Conservation (phyloP, 2,113 vertebrate genomes). For the Pardalotus punctatus region DNA sequence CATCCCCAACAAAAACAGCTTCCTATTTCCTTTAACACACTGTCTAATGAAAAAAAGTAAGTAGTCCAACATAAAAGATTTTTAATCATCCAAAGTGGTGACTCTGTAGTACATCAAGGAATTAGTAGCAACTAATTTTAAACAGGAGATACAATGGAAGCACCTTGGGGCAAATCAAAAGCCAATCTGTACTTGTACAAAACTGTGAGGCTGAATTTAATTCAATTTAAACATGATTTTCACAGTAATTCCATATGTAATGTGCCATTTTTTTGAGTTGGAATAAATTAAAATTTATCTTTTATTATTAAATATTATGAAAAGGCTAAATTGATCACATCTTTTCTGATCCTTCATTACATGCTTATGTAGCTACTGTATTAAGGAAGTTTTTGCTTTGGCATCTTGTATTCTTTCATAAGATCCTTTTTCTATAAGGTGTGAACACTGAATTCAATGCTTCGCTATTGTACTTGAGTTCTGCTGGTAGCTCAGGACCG, state of each 20-base stretch:
- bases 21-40: constrained; percentile 21
- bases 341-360: background rate
- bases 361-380: background rate
- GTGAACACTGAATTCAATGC: background rate
- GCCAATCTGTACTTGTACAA: background rate
- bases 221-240: constrained; percentile 6
- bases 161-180: constrained; percentile 37
- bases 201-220: background rate
- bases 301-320: background rate
- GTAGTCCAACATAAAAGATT: constrained; percentile 11
- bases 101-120: constrained; percentile 45
- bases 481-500: background rate
- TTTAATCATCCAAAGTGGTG: constrained; percentile 17
- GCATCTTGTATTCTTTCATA: background rate
- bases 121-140: constrained; percentile 33
- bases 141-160: constrained; percentile 15
- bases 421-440: background rate
- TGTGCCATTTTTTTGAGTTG: background rate
- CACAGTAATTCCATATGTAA: background rate
- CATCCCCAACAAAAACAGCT: background rate
- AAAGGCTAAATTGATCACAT: background rate
- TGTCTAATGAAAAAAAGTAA: constrained; percentile 26
- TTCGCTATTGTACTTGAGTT: background rate
- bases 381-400: background rate
- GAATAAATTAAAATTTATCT: background rate